Evolutionary conservation across 37 sponge, comb jelly and placozoan genomes (phyloP), one percentile per base, ranked within the genome.

Genomic region (Mnemiopsis leidyi): DNA sequence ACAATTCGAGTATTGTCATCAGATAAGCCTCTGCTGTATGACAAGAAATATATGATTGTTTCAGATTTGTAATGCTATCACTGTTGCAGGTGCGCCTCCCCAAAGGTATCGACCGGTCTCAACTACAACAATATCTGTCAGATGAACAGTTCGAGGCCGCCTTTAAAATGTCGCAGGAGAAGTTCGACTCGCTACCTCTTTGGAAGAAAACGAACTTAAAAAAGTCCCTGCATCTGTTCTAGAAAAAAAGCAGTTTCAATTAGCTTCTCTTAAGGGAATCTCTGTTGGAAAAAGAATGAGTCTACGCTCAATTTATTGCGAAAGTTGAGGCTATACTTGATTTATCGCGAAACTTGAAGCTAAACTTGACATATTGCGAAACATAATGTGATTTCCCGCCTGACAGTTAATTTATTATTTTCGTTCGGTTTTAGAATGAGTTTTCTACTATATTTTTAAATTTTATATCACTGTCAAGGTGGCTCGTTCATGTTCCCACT

Each of bases 61-160:
- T n/a, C n/a, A n/a, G n/a, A n/a, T n/a, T n/a, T n/a, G n/a, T n/a
- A n/a, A n/a, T n/a, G n/a, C n/a, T n/a, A n/a, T n/a, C n/a, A n/a
- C n/a, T n/a, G n/a, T n/a, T n/a, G n/a, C 82, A 79, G 82, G 32
- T 79, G 33, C 82, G 82, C 37, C 37, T 79, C 26, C 82, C 82
- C 36, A 16, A 79, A 32, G 37, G 37, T 9, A 79, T 79, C 23
- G 82, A 79, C 36, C 35, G 82, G 3, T 79, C 82, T 16, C 37
- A 79, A 21, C 82, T 79, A 2, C 82, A 79, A 79, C 2, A 79
- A 2, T 79, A 79, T 29, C 82, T 79, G 37, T 7, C 82, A 33
- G 36, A 16, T 3, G 82, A 35, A 13, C 36, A 79, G 36, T 79
- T 79, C 82, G 36, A 34, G 37, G 37, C 35, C 3, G 82, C 82